These are phyloP conservation scores for Mechanitis messenoides DNA, from an alignment of 2,888 invertebrate genomes.

Conservation along the genomic window DNA sequence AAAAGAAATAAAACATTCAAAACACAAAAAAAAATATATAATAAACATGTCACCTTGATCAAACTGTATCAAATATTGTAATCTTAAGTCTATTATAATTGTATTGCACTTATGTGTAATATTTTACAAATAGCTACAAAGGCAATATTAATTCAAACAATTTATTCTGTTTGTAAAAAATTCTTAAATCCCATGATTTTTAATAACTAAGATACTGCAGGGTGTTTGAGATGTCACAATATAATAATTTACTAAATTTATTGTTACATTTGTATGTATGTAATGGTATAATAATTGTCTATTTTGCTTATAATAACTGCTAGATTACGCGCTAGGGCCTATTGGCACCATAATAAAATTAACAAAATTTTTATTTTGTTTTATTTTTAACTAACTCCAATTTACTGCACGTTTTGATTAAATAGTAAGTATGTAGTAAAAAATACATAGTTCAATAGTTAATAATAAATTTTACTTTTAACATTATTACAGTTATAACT, in stretches of 20 bases:
- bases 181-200: not conserved
- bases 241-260: slow-evolving; percentile 8
- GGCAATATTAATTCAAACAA: not conserved
- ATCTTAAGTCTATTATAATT: no score
- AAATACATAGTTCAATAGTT: no score
- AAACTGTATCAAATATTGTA: no score
- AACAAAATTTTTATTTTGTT: slow-evolving; percentile 1
- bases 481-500: no score
- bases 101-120: no score
- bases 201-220: not conserved
- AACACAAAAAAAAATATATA: no score
- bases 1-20: no score
- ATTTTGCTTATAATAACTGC: slow-evolving; percentile 56
- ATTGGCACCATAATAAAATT: slow-evolving; percentile 38
- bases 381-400: not conserved
- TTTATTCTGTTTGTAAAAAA: not conserved
- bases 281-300: slow-evolving; percentile 44
- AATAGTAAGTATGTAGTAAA: no score
- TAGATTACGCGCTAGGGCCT: slow-evolving; percentile 53
- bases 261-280: slow-evolving; percentile 22
- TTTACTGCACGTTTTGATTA: not conserved
- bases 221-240: slow-evolving; percentile 8
- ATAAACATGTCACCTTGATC: no score
- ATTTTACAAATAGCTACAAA: not conserved
- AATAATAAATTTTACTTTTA: no score